phyloP scores from a whole-genome alignment of 2,113 vertebrate genomes.

The Mormyrus lacerda region DNA sequence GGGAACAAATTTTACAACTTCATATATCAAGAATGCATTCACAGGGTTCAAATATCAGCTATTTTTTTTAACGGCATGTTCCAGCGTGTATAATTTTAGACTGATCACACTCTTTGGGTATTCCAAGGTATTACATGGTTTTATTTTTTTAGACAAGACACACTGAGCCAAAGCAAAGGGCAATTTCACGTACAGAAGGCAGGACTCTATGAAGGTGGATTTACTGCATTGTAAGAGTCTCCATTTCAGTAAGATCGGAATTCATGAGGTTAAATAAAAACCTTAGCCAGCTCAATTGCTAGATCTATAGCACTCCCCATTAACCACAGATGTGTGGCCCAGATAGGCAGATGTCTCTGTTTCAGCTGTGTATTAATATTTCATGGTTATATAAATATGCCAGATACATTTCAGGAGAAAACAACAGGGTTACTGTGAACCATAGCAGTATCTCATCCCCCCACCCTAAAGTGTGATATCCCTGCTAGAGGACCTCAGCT shows the following conservation, averaged over 20 bases:
- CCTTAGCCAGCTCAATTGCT: background rate
- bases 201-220: background rate
- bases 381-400: background rate
- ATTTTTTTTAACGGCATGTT: background rate
- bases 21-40: background rate
- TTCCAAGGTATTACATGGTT: background rate
- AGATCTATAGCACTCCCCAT: background rate
- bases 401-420: background rate
- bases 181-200: background rate
- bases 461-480: background rate
- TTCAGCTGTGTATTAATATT: constrained; percentile 5
- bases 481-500: background rate
- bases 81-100: background rate
- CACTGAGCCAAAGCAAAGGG: background rate
- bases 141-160: background rate
- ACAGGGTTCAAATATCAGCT: background rate
- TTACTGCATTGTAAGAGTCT: background rate
- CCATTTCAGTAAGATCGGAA: background rate
- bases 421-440: background rate
- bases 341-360: background rate
- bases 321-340: background rate
- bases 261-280: background rate
- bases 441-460: background rate
- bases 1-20: background rate
- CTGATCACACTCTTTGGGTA: background rate